These are phyloP conservation scores for Colistium nudipinnis DNA, from an alignment of 2,113 vertebrate species.

Conservation along the genomic window DNA sequence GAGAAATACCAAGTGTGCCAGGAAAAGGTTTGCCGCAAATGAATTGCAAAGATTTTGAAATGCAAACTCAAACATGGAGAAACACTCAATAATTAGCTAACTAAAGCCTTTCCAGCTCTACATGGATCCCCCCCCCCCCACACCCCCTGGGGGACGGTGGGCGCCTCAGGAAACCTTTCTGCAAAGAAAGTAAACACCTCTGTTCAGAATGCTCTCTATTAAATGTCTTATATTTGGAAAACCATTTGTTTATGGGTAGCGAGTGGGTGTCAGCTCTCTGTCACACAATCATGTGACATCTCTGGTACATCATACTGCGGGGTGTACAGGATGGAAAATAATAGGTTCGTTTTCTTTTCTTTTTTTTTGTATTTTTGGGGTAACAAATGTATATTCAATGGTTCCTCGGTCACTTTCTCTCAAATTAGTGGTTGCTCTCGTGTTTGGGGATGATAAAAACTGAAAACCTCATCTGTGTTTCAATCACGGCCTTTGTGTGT, in stretches of 20 bases:
- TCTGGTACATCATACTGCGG: neutral
- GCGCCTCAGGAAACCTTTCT: neutral
- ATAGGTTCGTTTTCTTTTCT: neutral
- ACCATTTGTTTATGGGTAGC: neutral
- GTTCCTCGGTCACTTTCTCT: neutral
- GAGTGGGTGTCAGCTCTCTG: conserved; percentile 2
- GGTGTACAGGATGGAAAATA: neutral
- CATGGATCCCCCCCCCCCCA: neutral
- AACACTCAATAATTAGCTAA: conserved; percentile 8
- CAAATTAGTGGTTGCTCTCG: neutral
- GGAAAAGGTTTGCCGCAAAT: conserved; percentile 74
- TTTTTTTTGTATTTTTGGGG: neutral
- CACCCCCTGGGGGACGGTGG: neutral
- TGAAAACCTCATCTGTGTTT: too few species aligned
- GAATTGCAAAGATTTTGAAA: conserved; percentile 55
- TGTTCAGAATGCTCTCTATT: neutral
- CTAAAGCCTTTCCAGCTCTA: neutral
- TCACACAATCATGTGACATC: neutral
- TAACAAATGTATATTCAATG: neutral
- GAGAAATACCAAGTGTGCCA: conserved; percentile 77
- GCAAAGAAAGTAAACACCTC: neutral
- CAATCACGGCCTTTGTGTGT: too few species aligned
- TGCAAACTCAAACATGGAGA: conserved; percentile 37
- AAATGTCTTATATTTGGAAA: neutral
- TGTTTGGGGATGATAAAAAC: neutral